Base-by-base conservation (phyloP, 2,888 invertebrate genomes). In the Liopterus haemorrhoidalis region DNA sequence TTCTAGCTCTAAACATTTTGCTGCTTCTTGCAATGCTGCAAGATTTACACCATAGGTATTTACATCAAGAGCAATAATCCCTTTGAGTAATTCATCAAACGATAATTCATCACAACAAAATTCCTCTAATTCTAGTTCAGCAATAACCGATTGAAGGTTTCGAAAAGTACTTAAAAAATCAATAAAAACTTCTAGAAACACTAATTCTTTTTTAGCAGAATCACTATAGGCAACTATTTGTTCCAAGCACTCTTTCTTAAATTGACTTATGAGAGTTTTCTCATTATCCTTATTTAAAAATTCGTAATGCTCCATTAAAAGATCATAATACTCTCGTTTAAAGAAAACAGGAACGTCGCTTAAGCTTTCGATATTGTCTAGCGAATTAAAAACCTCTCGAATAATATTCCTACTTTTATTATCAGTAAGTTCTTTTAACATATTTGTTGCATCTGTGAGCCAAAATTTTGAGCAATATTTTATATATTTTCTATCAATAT, bases 401-500 rank as follows among this genome's bases (percentile, higher is more conserved):
- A 40, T 11, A 46, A 11, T 19, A 20, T 8, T 27, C 27, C 14
- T n/a, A 33, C 28, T 49, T 9, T 46, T 41, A 31, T 28, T 35
- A 16, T 44, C n/a, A 16, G 20, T 30, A 12, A 41, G 36, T 32
- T 43, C 14, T 11, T 24, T 14, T 2, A 48, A 18, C 14, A 33
- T 28, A 9, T 6, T 11, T 20, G 15, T 24, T 9, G 38, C 16
- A 12, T 41, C 39, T 31, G 19, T 14, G 21, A 40, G 16, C 27
- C 37, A 50, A 40, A 33, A 41, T 35, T 44, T 20, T 21, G 25
- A 18, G 25, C 48, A 51, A 42, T 41, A 41, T 45, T 48, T 32
- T 9, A 51, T 25, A 42, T 48, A 51, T 38, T 35, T 48, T 41
- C 28, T n/a, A 14, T 50, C 48, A 18, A 51, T 48, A 22, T 38